Conservation (phyloP, 2,888 invertebrate species). For the Tachystola acroxantha region DNA sequence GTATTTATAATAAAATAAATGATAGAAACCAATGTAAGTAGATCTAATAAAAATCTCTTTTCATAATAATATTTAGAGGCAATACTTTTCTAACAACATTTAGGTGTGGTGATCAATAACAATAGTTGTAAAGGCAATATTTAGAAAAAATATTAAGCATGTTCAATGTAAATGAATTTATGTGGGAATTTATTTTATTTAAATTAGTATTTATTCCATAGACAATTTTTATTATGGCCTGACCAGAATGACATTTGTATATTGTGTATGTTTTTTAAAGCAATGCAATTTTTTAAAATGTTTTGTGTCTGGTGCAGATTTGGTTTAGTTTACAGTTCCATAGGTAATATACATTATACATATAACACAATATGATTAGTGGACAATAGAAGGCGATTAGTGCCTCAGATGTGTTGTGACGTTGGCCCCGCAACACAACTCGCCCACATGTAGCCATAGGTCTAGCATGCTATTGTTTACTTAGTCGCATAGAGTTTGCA, state of each 20-base stretch:
- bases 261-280: conserved; percentile 55
- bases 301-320: conserved; percentile 70
- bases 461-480: too few relatives aligned
- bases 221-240: conserved; percentile 44
- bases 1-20: conserved; percentile 21
- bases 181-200: conserved; percentile 42
- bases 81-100: conserved; percentile 73
- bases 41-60: conserved; percentile 61
- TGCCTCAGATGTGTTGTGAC: too few relatives aligned
- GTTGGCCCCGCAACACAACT: too few relatives aligned
- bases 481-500: too few relatives aligned
- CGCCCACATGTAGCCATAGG: too few relatives aligned
- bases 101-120: conserved; percentile 69
- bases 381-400: too few relatives aligned
- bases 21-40: conserved; percentile 55
- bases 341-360: not conserved
- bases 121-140: conserved; percentile 68
- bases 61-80: conserved; percentile 68
- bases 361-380: too few relatives aligned
- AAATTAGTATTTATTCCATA: conserved; percentile 47
- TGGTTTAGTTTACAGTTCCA: conserved; percentile 30
- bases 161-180: conserved; percentile 44
- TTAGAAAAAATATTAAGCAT: conserved; percentile 55
- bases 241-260: conserved; percentile 55
- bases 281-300: conserved; percentile 56